Conservation (phyloP, 1,140 invertebrate species). For the Potamilus streckersoni region DNA sequence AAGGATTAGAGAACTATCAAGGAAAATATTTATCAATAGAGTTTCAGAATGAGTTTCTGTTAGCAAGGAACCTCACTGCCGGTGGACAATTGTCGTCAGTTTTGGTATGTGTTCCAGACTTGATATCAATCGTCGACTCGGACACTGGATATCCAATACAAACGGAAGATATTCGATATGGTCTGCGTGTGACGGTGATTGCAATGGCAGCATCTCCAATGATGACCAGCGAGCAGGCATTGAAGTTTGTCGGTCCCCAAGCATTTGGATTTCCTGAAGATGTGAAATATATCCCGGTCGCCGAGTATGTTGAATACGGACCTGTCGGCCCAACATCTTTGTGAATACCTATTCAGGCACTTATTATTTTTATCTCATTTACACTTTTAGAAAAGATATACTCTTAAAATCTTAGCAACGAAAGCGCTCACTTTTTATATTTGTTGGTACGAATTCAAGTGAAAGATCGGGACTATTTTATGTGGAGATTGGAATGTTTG, state of each 20-base stretch:
- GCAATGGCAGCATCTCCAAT: slow-evolving; percentile 40
- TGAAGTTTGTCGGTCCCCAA: slow-evolving; percentile 55
- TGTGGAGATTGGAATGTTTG: no score
- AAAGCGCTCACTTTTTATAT: no score
- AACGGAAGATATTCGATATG: slow-evolving; percentile 57
- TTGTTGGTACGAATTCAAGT: no score
- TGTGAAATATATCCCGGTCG: slow-evolving; percentile 21
- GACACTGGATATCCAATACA: slow-evolving; percentile 57
- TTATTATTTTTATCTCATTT: no score
- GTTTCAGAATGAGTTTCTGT: slow-evolving; percentile 63
- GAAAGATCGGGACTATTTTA: no score
- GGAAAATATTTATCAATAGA: slow-evolving; percentile 39
- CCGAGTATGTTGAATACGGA: slow-evolving; percentile 11
- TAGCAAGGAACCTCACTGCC: slow-evolving; percentile 29
- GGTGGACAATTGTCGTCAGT: slow-evolving; percentile 9
- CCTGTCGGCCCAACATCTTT: slow-evolving; percentile 3
- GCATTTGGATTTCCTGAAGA: slow-evolving; percentile 49
- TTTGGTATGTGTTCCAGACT: slow-evolving; percentile 53
- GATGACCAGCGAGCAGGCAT: slow-evolving; percentile 41
- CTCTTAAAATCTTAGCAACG: no score
- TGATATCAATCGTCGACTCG: slow-evolving; percentile 55
- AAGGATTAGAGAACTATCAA: slow-evolving; percentile 41
- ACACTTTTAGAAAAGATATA: no score
- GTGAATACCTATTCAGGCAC: no score
- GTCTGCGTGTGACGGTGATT: slow-evolving; percentile 51